phyloP scores from a whole-genome alignment of 2,797 vertebrate species.

The Danio jaintianensis region DNA sequence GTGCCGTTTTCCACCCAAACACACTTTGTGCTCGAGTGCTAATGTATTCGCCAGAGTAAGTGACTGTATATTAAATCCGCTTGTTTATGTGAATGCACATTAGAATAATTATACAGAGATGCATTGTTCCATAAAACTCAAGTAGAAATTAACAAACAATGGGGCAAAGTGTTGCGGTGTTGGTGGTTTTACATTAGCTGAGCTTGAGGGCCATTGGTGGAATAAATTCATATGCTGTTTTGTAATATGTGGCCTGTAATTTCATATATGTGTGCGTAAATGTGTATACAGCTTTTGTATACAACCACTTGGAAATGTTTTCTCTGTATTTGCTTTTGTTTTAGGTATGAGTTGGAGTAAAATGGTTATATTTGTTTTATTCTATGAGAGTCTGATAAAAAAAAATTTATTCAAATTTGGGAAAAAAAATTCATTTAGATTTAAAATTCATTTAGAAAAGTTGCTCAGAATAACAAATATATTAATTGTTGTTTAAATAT shows the following conservation, averaged over 20 bases:
- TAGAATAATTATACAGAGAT: constrained; percentile 23
- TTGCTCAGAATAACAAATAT: too few species aligned
- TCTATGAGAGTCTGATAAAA: too few species aligned
- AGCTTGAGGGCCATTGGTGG: not conserved
- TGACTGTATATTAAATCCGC: constrained; percentile 29
- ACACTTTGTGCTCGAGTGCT: not conserved
- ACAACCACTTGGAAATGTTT: too few species aligned
- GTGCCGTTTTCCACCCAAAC: not conserved
- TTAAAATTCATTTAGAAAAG: too few species aligned
- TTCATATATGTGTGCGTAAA: not conserved
- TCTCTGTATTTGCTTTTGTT: too few species aligned
- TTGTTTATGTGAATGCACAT: constrained; percentile 30
- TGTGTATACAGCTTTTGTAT: too few species aligned
- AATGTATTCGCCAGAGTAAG: constrained; percentile 22
- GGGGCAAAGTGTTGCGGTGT: not conserved
- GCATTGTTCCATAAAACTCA: constrained; percentile 30
- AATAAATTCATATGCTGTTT: not conserved
- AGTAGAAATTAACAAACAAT: constrained; percentile 24
- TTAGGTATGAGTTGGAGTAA: too few species aligned
- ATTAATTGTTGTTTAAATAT: too few species aligned
- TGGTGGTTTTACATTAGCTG: constrained; percentile 1
- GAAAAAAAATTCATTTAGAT: too few species aligned
- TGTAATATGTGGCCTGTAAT: constrained; percentile 13
- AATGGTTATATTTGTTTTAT: too few species aligned
- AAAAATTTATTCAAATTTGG: too few species aligned